phyloP scores from a whole-genome alignment of 2,797 vertebrate genomes.

The Pseudochirops corinnae region DNA sequence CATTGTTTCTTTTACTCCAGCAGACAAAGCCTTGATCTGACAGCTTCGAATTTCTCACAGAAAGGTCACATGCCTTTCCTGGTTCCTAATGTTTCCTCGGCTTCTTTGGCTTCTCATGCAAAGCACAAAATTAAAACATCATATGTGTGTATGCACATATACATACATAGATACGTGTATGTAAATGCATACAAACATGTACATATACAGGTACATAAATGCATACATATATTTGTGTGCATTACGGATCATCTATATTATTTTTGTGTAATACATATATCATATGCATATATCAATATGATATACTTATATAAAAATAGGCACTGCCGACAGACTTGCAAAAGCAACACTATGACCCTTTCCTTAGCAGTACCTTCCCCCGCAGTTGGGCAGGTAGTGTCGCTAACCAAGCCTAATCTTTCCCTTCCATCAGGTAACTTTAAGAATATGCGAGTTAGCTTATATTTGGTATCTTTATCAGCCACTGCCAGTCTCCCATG shows the following conservation, averaged over 20 bases:
- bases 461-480: background rate
- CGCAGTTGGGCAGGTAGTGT: background rate
- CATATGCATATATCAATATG: background rate
- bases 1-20: background rate
- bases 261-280: background rate
- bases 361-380: background rate
- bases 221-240: background rate
- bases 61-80: background rate
- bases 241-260: background rate
- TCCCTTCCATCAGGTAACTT: background rate
- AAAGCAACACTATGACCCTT: background rate
- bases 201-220: background rate
- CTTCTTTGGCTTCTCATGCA: conserved; percentile 4
- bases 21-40: background rate
- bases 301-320: no score
- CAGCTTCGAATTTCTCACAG: background rate
- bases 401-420: background rate
- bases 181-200: background rate
- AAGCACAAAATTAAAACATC: background rate
- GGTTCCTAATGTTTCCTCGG: background rate
- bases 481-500: background rate
- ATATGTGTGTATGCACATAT: background rate
- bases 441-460: background rate
- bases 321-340: background rate
- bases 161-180: background rate